These are phyloP conservation scores for Calliopum simillimum DNA, from an alignment of 2,888 invertebrate species.

Conservation along the genomic window DNA sequence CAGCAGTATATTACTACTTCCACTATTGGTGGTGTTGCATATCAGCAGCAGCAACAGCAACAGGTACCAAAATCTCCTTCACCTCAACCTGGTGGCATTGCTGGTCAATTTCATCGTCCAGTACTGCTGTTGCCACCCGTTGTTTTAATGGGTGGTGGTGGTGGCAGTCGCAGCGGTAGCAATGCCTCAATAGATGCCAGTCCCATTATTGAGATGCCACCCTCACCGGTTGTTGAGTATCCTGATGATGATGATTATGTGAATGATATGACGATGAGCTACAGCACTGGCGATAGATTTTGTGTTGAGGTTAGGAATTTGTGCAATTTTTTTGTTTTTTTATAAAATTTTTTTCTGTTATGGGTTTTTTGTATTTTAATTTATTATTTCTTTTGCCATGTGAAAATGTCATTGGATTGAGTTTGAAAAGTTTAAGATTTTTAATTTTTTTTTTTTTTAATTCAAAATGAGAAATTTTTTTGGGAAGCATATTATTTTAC, in stretches of 20 bases:
- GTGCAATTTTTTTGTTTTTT: constrained; percentile 48
- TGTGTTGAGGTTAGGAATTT: constrained; percentile 68
- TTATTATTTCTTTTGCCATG: constrained; percentile 39
- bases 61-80: constrained; percentile 37
- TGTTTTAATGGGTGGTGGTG: constrained; percentile 67
- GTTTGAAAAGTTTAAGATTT: constrained; percentile 16
- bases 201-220: constrained; percentile 72
- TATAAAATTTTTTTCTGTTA: constrained; percentile 38
- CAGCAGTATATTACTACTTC: constrained; percentile 40
- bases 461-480: no score
- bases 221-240: constrained; percentile 85
- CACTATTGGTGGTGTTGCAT: not conserved
- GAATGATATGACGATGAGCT: constrained; percentile 47
- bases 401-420: not conserved
- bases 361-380: constrained; percentile 48
- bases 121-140: constrained; percentile 69
- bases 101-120: constrained; percentile 64
- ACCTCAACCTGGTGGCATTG: constrained; percentile 43
- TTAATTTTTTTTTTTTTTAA: constrained; percentile 37
- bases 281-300: constrained; percentile 64
- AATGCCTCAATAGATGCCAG: constrained; percentile 50
- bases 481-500: no score
- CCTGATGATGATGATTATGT: constrained; percentile 84
- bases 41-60: constrained; percentile 44
- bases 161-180: constrained; percentile 65